Conservation (phyloP, 2,888 invertebrate genomes). For the Thera britannica region DNA sequence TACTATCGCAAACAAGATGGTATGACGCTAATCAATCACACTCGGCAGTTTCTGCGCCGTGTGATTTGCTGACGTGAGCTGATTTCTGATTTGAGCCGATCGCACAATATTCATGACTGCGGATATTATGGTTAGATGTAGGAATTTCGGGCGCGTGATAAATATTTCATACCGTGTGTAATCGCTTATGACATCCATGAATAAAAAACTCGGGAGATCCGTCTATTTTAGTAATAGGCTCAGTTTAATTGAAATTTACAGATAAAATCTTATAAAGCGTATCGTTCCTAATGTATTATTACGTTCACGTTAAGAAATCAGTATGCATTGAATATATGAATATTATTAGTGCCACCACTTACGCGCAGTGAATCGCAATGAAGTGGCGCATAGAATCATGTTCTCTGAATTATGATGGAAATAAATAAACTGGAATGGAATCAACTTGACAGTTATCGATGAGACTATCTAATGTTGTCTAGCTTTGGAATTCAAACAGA, state of each 20-base stretch:
- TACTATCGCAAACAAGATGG: conserved; percentile 70
- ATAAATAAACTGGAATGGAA: conserved; percentile 21
- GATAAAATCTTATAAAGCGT: conserved; percentile 10
- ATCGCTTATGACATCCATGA: background rate
- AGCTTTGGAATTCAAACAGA: conserved; percentile 10
- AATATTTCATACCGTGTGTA: conserved; percentile 6
- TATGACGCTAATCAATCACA: conserved; percentile 35
- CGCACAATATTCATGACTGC: conserved; percentile 31
- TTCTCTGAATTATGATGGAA: conserved; percentile 28
- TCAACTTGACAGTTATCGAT: conserved; percentile 26
- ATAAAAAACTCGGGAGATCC: background rate
- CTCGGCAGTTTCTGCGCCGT: conserved; percentile 20
- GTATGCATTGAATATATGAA: conserved; percentile 45
- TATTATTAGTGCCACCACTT: conserved; percentile 38
- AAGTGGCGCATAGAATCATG: conserved; percentile 37
- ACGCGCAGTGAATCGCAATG: conserved; percentile 39
- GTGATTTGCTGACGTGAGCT: conserved; percentile 39
- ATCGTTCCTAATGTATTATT: conserved; percentile 28
- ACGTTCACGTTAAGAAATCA: conserved; percentile 39
- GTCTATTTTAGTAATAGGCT: background rate
- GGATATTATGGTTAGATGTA: conserved; percentile 31
- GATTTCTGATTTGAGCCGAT: conserved; percentile 36
- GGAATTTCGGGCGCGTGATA: conserved; percentile 12
- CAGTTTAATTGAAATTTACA: conserved; percentile 14
- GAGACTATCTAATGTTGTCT: conserved; percentile 6